These are phyloP conservation scores for Coreoperca whiteheadi DNA, from an alignment of 2,113 vertebrate genomes.

Conservation along the genomic window DNA sequence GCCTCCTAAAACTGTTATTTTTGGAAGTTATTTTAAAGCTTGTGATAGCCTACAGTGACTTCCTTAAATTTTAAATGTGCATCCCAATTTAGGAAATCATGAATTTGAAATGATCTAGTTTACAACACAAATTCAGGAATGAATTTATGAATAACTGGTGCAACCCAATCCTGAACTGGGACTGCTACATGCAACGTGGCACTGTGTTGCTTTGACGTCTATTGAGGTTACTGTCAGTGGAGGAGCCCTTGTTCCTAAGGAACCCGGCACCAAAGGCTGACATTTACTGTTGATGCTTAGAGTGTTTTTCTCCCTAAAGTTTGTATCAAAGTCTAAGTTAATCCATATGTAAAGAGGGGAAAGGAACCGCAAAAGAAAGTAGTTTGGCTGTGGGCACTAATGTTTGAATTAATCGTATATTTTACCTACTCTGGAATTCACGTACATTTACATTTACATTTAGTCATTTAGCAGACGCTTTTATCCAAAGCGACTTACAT, in stretches of 20 bases:
- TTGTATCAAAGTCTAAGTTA: slow-evolving; percentile 7
- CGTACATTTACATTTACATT: too few species aligned
- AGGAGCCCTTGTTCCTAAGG: not conserved
- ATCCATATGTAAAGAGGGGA: not conserved
- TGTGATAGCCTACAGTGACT: not conserved
- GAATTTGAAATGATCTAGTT: not conserved
- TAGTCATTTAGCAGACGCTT: too few species aligned
- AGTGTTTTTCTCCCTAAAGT: slow-evolving; percentile 6
- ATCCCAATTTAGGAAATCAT: not conserved
- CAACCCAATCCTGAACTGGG: not conserved
- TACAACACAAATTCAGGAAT: not conserved
- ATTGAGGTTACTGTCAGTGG: not conserved
- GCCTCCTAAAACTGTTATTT: not conserved
- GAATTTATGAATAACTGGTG: not conserved
- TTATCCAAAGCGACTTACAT: too few species aligned
- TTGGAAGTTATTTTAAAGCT: not conserved
- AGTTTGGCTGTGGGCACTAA: not conserved
- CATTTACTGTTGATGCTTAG: slow-evolving; percentile 3
- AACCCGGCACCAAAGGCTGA: not conserved
- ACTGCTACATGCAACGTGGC: slow-evolving; percentile 21
- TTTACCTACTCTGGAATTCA: not conserved
- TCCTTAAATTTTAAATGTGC: not conserved
- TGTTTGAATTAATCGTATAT: slow-evolving; percentile 4
- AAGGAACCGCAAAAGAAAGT: not conserved
- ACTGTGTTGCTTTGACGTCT: slow-evolving; percentile 21